Evolutionary conservation across 2,888 invertebrate genomes (phyloP).

Genomic region (Tricholauxania praeusta): DNA sequence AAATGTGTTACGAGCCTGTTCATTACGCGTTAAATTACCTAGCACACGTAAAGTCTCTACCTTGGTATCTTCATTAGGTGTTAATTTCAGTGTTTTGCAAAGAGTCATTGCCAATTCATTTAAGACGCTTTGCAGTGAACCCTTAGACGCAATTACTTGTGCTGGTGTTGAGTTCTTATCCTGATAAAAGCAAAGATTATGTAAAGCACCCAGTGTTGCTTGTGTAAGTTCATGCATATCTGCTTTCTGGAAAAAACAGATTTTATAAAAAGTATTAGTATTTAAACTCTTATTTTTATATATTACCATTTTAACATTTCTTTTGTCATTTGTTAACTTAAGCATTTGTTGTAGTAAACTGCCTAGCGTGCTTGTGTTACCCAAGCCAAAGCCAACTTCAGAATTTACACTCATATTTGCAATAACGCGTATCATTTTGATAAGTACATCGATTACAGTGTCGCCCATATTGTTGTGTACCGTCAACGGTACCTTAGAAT

Average conservation of each 20-base stretch:
- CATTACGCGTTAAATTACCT: conserved; percentile 84
- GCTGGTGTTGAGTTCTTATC: conserved; percentile 67
- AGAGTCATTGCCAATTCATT: conserved; percentile 58
- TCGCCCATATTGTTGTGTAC: conserved; percentile 65
- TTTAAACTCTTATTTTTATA: not conserved
- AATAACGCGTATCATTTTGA: conserved; percentile 77
- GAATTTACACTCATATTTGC: conserved; percentile 87
- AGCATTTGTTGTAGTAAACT: conserved; percentile 67
- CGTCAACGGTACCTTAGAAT: conserved; percentile 69
- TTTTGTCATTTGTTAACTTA: conserved; percentile 45
- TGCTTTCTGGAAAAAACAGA: conserved; percentile 55
- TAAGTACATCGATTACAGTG: conserved; percentile 67
- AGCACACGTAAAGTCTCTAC: conserved; percentile 83
- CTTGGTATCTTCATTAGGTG: conserved; percentile 62
- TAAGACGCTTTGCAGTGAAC: conserved; percentile 61
- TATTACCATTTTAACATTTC: conserved; percentile 50
- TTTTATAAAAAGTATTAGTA: not conserved
- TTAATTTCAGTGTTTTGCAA: conserved; percentile 55
- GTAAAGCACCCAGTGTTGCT: conserved; percentile 84
- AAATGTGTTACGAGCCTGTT: conserved; percentile 74
- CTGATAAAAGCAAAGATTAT: conserved; percentile 85
- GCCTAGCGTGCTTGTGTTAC: conserved; percentile 64
- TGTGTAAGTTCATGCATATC: conserved; percentile 81
- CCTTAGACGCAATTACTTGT: conserved; percentile 47
- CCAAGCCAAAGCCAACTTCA: conserved; percentile 78